A percentile compares a stretch with the other conserved stretches of the same genome.
Evolutionary conservation across 2,797 vertebrate genomes (phyloP).

Genomic region (Pempheris klunzingeri): DNA sequence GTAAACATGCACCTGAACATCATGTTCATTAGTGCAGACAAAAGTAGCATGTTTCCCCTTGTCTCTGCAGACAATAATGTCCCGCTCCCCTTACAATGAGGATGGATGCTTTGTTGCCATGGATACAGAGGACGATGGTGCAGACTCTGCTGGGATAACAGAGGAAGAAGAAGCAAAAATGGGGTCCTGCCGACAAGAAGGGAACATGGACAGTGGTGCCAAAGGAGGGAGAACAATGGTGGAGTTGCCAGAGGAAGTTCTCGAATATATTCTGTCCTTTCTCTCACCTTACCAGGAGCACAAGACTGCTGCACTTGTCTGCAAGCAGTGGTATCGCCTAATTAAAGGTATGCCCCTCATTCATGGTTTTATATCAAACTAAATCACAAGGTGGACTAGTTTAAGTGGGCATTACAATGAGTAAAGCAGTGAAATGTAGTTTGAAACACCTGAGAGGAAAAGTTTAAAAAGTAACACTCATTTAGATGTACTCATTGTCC

Average conservation of each 20-base stretch:
- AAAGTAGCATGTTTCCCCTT: slow-evolving; percentile 43
- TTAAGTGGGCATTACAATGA: background rate
- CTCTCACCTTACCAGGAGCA: slow-evolving; percentile 99
- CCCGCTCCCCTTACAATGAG: slow-evolving; percentile 92
- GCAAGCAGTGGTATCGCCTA: slow-evolving; percentile 99
- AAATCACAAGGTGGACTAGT: background rate
- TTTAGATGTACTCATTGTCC: background rate
- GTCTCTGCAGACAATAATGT: slow-evolving; percentile 88
- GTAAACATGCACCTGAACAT: slow-evolving; percentile 9
- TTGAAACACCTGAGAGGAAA: background rate
- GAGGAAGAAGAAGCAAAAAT: slow-evolving; percentile 84
- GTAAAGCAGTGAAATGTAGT: background rate
- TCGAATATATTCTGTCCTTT: slow-evolving; percentile 98
- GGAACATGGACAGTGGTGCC: slow-evolving; percentile 70
- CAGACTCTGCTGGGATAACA: slow-evolving; percentile 74
- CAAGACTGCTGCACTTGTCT: slow-evolving; percentile 97
- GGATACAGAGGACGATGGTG: slow-evolving; percentile 90
- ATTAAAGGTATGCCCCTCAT: slow-evolving; percentile 91
- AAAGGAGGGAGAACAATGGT: slow-evolving; percentile 89
- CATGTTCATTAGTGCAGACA: background rate
- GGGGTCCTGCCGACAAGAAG: slow-evolving; percentile 73
- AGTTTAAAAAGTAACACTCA: background rate
- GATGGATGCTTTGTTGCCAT: slow-evolving; percentile 95
- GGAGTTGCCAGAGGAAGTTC: slow-evolving; percentile 96
- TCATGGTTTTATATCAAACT: slow-evolving; percentile 7